Evolutionary conservation across 2,888 invertebrate genomes (phyloP).

Genomic region (Pandemis cinnamomeana): DNA sequence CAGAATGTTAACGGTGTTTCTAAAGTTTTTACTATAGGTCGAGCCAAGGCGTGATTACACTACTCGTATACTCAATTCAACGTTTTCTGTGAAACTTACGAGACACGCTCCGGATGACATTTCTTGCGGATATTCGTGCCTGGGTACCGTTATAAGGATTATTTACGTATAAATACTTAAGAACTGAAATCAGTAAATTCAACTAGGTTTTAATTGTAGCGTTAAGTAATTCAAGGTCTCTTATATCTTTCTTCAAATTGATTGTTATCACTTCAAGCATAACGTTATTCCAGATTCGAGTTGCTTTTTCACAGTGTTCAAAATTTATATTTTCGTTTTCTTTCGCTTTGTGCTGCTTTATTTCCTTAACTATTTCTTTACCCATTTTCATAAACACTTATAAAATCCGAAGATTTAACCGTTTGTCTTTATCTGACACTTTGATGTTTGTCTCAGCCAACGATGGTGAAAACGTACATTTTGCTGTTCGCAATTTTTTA

Average conservation of each 20-base stretch:
- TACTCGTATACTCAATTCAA: slow-evolving; percentile 18
- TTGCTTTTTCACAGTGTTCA: neutral
- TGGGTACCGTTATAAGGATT: slow-evolving; percentile 30
- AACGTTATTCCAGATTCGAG: neutral
- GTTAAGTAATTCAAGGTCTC: neutral
- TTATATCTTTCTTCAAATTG: neutral
- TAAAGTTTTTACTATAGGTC: slow-evolving; percentile 22
- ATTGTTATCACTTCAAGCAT: neutral
- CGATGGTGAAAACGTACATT: no score
- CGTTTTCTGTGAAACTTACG: neutral
- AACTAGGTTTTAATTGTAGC: slow-evolving; percentile 18
- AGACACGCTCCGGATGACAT: slow-evolving; percentile 19
- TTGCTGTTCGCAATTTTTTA: no score
- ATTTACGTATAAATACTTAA: slow-evolving; percentile 29
- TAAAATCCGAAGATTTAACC: no score
- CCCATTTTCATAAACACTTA: no score
- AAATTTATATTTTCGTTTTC: neutral
- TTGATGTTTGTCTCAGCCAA: no score
- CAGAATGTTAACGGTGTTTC: slow-evolving; percentile 24
- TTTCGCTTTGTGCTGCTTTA: neutral
- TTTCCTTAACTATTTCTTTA: neutral
- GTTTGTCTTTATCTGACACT: no score
- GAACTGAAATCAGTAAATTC: slow-evolving; percentile 18
- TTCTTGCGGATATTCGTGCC: slow-evolving; percentile 32
- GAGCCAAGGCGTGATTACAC: slow-evolving; percentile 10